A percentile compares a stretch with the other conserved stretches of the same genome.
These are phyloP conservation scores for Euwallacea similis DNA, from an alignment of 1,140 invertebrate species.

Conservation along the genomic window DNA sequence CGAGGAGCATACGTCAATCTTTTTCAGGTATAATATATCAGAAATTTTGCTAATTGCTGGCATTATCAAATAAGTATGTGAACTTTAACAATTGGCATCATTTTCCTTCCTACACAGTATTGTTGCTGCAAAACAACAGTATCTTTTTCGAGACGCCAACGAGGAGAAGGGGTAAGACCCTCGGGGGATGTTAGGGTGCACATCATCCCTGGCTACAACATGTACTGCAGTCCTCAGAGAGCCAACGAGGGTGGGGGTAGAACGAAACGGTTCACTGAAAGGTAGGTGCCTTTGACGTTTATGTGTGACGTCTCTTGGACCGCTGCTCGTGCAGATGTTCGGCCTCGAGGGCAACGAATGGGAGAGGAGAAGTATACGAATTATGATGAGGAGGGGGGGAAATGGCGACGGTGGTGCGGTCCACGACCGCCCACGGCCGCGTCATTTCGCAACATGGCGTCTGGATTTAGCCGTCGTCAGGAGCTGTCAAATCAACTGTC, in stretches of 20 bases:
- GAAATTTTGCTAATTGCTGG: too few relatives aligned
- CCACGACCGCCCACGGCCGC: slow-evolving; percentile 11
- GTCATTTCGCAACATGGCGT: slow-evolving; percentile 26
- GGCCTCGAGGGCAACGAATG: slow-evolving; percentile 43
- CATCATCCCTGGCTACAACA: slow-evolving; percentile 74
- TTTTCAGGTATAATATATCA: slow-evolving; percentile 54
- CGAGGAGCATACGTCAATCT: slow-evolving; percentile 75
- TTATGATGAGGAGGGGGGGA: slow-evolving; percentile 58
- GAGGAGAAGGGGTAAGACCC: slow-evolving; percentile 60
- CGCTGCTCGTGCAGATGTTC: slow-evolving; percentile 39
- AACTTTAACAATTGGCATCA: neutral
- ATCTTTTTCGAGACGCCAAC: slow-evolving; percentile 65
- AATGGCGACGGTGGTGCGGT: slow-evolving; percentile 15
- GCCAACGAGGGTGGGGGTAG: slow-evolving; percentile 46
- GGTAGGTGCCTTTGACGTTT: slow-evolving; percentile 7
- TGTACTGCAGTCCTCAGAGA: slow-evolving; percentile 65
- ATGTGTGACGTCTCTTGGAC: neutral
- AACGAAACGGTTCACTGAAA: slow-evolving; percentile 50
- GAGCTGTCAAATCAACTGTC: slow-evolving; percentile 9
- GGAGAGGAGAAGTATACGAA: slow-evolving; percentile 60
- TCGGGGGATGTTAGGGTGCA: slow-evolving; percentile 73
- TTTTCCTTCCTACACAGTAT: slow-evolving; percentile 57
- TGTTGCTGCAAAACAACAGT: slow-evolving; percentile 82
- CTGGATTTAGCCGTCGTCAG: slow-evolving; percentile 32
- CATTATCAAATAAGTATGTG: too few relatives aligned